These are phyloP conservation scores for Alcedo quadribrachys DNA, from an alignment of 2,797 vertebrate species.

Conservation along the genomic window DNA sequence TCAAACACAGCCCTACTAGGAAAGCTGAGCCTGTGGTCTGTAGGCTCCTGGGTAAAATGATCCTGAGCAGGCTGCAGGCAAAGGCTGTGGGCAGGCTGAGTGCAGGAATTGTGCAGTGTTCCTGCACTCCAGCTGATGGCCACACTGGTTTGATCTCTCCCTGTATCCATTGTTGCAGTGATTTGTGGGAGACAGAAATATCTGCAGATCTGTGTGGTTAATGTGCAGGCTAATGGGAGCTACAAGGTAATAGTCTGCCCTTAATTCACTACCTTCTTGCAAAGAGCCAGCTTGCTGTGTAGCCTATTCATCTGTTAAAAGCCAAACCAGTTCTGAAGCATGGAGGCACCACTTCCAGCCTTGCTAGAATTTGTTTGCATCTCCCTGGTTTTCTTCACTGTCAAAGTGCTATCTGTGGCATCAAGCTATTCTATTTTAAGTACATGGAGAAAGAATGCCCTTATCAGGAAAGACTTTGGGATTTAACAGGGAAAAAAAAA, in stretches of 20 bases:
- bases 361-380: constrained; percentile 26
- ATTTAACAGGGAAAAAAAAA: neutral
- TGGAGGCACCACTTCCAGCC: neutral
- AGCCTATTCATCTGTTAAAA: constrained; percentile 27
- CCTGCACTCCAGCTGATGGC: neutral
- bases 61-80: neutral
- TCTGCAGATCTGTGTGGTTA: constrained; percentile 1
- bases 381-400: constrained; percentile 39
- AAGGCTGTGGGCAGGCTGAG: neutral
- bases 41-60: neutral
- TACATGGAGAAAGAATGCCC: neutral
- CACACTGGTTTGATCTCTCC: neutral
- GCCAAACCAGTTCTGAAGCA: constrained; percentile 37
- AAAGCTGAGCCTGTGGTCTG: neutral
- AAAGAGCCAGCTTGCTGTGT: neutral
- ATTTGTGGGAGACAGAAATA: constrained; percentile 12
- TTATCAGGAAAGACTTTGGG: neutral
- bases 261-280: constrained; percentile 35
- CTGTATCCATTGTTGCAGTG: neutral
- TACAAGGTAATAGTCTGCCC: neutral
- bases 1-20: neutral
- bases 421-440: constrained; percentile 39
- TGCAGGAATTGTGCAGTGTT: neutral
- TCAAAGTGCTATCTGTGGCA: neutral
- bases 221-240: constrained; percentile 5